These are phyloP conservation scores for Drosophila malerkotliana DNA, from an alignment of 1,140 invertebrate species.

Conservation along the genomic window DNA sequence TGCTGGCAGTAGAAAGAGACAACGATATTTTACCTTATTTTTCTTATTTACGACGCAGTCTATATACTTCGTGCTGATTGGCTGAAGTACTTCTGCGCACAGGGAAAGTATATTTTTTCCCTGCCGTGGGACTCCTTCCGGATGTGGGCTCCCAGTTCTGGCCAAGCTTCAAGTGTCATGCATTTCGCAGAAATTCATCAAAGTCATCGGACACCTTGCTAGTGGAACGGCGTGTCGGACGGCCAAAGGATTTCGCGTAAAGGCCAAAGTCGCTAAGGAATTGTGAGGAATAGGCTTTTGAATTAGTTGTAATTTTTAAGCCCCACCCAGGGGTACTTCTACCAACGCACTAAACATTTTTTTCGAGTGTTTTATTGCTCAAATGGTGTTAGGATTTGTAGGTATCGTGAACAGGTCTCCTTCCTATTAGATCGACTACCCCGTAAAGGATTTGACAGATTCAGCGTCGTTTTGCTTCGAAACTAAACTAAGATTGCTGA, in stretches of 20 bases:
- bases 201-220: slow-evolving; percentile 60
- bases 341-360: neutral
- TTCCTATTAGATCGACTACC: neutral
- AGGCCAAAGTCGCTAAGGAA: neutral
- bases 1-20: slow-evolving; percentile 18
- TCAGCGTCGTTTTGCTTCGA: neutral
- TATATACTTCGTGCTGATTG: neutral
- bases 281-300: no score
- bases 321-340: no score
- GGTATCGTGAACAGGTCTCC: no score
- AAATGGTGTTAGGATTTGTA: neutral
- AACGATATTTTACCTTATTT: neutral
- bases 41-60: neutral
- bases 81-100: neutral
- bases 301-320: no score
- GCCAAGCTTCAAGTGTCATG: slow-evolving; percentile 16
- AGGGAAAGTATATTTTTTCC: neutral
- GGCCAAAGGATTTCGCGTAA: neutral
- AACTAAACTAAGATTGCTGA: neutral
- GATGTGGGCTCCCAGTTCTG: neutral
- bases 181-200: slow-evolving; percentile 66
- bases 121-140: neutral
- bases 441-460: neutral
- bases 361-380: neutral
- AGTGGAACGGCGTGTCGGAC: neutral